These are phyloP conservation scores for Thereva unica DNA, from an alignment of 2,888 invertebrate species.

Conservation along the genomic window DNA sequence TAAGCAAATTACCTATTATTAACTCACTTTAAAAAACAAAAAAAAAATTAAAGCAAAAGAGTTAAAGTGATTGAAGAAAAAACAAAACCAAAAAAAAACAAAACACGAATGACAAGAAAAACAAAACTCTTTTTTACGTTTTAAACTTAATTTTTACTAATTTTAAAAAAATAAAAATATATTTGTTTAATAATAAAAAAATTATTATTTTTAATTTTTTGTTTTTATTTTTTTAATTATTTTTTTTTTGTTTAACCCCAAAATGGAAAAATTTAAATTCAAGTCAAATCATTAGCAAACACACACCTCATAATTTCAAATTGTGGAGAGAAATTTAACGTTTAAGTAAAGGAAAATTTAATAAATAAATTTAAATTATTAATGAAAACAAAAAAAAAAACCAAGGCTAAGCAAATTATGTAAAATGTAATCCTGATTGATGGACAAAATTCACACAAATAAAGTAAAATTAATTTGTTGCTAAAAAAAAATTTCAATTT, in stretches of 20 bases:
- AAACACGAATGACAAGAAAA: constrained; percentile 10
- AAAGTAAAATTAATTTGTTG: constrained; percentile 41
- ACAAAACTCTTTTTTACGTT: not conserved
- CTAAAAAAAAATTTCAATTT: constrained; percentile 33
- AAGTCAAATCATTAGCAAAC: constrained; percentile 5
- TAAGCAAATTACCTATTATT: constrained; percentile 23
- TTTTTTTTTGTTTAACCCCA: not conserved
- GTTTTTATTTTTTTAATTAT: no score
- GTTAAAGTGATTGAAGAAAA: constrained; percentile 5
- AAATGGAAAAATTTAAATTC: not conserved
- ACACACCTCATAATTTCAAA: constrained; percentile 14
- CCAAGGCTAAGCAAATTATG: constrained; percentile 36
- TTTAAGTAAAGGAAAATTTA: constrained; percentile 38
- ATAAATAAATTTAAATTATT: constrained; percentile 39
- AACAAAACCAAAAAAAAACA: not conserved
- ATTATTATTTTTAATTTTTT: no score
- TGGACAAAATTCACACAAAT: constrained; percentile 40
- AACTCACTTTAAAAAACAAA: constrained; percentile 23
- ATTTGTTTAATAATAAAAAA: no score
- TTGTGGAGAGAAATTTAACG: constrained; percentile 28
- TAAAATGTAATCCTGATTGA: constrained; percentile 41
- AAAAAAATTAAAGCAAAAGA: not conserved
- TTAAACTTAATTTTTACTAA: no score
- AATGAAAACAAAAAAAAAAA: constrained; percentile 16
- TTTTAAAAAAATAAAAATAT: no score